Base-by-base conservation (phyloP, 2,113 vertebrate species). In the Sterrhoptilus dennistouni region DNA sequence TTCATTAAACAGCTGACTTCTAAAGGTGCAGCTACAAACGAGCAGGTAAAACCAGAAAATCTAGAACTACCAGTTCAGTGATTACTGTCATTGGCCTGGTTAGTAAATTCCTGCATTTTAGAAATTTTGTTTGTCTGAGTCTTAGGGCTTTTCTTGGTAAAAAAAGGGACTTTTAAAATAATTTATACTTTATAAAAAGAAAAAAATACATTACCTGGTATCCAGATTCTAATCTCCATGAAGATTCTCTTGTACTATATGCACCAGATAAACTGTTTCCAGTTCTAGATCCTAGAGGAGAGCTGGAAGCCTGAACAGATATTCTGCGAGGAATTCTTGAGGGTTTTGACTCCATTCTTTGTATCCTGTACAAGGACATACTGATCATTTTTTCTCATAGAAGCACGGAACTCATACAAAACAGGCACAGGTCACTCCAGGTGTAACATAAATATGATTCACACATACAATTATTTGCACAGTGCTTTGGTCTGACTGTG, bases 291-390 rank as follows among this genome's bases (percentile, higher is more conserved):
- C 96, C 98, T 93, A 98, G 85, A 5, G 97, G 97, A 74, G 99
- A 95, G 89, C 97, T 96, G 63, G 99, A 97, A 56, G 99, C 96
- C 85, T 98, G 98, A 96, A 99, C 93, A 93, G 98, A 98, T 95
- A 98, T 95, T 96, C 97, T 97, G 96, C 98, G 98, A 45, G 99
- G 98, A 97, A 99, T 98, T 91, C 99, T 98, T 93, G 99, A 98
- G 79, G 98, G 98, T 96, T 99, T 99, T 85, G 99, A 99, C 96
- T 99, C 99, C 99, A 99, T 99, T 96, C 90, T 97, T 92, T 93
- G 83, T 90, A 59, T 79, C 76, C 97, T 98, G 81, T 83, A 38
- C 78, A 97, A 97, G 82, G 77, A 50, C 94, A 97, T 91, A 82
- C 14, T 5, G 5, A 92, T 97, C 69, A 80, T 49, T 93, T 83